Percentiles rank a stretch among this genome's conserved stretches.
Evolutionary conservation across 2,888 invertebrate species (phyloP).

Genomic region (Diadegma fenestrale): DNA sequence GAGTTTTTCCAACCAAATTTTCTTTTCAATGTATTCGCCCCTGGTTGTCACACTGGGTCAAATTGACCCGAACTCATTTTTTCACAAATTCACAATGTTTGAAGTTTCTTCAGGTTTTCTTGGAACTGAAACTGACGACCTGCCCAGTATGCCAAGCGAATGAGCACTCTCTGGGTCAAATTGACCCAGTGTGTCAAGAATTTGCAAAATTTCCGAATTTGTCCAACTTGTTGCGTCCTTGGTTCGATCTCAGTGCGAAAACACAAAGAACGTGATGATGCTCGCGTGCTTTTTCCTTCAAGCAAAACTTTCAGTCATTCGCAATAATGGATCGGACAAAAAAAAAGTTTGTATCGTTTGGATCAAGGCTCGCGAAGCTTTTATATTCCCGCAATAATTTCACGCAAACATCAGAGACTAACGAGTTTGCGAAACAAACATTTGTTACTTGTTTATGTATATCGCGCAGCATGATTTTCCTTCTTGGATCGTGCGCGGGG

Average conservation of each 20-base stretch:
- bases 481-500: background rate
- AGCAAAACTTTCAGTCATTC: background rate
- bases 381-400: background rate
- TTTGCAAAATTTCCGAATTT: background rate
- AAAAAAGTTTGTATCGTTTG: background rate
- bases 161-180: too few species aligned
- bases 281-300: background rate
- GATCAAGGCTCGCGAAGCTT: background rate
- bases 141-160: too few species aligned
- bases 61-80: too few species aligned
- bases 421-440: conserved; percentile 9
- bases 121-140: too few species aligned
- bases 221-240: background rate
- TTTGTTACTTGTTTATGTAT: background rate
- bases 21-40: too few species aligned
- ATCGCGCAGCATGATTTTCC: background rate
- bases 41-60: too few species aligned
- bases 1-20: too few species aligned
- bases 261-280: background rate
- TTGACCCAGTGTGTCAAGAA: too few species aligned
- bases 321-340: background rate
- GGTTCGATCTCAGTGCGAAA: background rate
- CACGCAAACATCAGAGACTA: background rate
- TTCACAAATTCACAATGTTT: too few species aligned
- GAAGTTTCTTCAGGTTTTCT: too few species aligned